A percentile compares a stretch with the other conserved stretches of the same genome.
Evolutionary conservation across 2,113 vertebrate genomes (phyloP).

Genomic region (Spizaetus ornatus): DNA sequence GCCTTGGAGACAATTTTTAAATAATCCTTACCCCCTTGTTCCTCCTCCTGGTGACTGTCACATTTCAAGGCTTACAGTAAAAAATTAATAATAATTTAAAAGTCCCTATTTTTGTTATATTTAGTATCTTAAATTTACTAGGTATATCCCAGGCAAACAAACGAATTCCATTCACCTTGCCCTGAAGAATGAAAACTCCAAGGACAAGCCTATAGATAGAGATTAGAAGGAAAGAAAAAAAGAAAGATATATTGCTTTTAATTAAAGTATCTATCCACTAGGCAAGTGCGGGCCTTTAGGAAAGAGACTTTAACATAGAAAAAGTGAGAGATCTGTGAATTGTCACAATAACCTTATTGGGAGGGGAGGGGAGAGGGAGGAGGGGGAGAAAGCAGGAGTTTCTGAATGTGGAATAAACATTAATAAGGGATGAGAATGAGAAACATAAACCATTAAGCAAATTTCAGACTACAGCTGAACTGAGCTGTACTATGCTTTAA

Average conservation of each 20-base stretch:
- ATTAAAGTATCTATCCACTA: conserved; percentile 32
- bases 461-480: not conserved
- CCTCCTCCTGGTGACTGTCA: not conserved
- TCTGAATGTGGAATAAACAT: not conserved
- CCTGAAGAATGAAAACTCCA: not conserved
- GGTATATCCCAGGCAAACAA: not conserved
- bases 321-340: not conserved
- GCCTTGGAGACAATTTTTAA: not conserved
- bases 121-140: not conserved
- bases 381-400: not conserved
- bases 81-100: not conserved
- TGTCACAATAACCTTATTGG: not conserved
- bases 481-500: not conserved
- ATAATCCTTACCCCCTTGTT: not conserved
- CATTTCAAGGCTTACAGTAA: not conserved
- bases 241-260: conserved; percentile 27
- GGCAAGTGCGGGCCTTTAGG: not conserved
- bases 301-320: not conserved
- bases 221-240: not conserved
- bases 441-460: not conserved
- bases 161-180: not conserved
- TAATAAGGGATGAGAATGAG: not conserved
- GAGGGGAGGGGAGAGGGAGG: not conserved
- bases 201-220: not conserved
- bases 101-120: not conserved